A percentile compares a stretch with the other conserved stretches of the same genome.
Evolutionary conservation across 92 coral and sea anemone species (phyloP).

Genomic region (Parazoanthus atlanticus): DNA sequence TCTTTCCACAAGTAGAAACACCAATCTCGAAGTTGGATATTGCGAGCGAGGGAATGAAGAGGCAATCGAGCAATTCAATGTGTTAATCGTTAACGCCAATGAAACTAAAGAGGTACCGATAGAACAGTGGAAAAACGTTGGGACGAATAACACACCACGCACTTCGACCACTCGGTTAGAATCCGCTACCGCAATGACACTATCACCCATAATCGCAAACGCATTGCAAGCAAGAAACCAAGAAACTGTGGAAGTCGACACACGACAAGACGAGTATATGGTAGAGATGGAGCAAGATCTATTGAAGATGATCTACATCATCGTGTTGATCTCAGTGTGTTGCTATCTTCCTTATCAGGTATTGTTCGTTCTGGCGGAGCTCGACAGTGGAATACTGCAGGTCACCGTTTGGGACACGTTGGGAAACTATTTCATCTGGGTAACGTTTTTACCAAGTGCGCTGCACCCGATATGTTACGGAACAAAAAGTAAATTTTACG

Average conservation of each 20-base stretch:
- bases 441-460: slow-evolving; percentile 18
- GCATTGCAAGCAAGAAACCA: neutral
- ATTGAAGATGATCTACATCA: slow-evolving; percentile 24
- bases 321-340: neutral
- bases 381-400: neutral
- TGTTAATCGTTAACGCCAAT: neutral
- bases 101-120: neutral
- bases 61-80: neutral
- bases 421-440: slow-evolving; percentile 15
- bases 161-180: neutral
- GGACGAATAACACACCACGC: neutral
- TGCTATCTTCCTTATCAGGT: slow-evolving; percentile 16
- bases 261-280: neutral
- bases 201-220: no score
- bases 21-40: neutral
- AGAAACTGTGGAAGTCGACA: neutral
- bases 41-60: neutral
- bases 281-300: slow-evolving; percentile 11
- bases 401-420: neutral
- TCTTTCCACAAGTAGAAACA: neutral
- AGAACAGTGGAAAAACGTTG: neutral
- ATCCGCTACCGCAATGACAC: neutral
- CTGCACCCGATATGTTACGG: slow-evolving; percentile 12
- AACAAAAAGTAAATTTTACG: slow-evolving; percentile 11
- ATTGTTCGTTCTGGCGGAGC: neutral